Percentiles rank a stretch among this genome's conserved stretches.
These are phyloP conservation scores for Hecatera dysodea DNA, from an alignment of 2,888 invertebrate species.

Conservation along the genomic window DNA sequence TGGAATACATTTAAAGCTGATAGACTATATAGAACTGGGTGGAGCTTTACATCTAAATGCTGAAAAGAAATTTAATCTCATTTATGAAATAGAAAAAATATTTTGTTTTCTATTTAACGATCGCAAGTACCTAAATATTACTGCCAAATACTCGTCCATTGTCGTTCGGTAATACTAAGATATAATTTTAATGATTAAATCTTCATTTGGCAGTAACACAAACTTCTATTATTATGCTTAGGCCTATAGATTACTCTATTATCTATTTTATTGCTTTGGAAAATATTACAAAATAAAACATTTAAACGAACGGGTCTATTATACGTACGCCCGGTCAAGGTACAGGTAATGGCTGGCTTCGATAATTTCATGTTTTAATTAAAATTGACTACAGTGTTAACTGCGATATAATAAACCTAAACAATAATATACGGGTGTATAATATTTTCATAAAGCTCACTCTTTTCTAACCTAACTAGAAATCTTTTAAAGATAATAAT, in stretches of 20 bases:
- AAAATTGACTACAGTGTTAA: constrained; percentile 81
- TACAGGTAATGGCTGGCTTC: constrained; percentile 86
- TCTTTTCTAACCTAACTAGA: constrained; percentile 88
- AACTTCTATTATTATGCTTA: constrained; percentile 85
- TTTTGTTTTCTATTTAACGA: constrained; percentile 69
- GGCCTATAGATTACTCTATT: constrained; percentile 82
- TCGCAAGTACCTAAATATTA: constrained; percentile 76
- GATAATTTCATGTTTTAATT: constrained; percentile 79
- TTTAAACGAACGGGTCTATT: constrained; percentile 75
- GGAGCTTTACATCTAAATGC: constrained; percentile 80
- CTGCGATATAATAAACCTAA: constrained; percentile 79
- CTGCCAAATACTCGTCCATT: constrained; percentile 81
- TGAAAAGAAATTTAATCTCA: constrained; percentile 85
- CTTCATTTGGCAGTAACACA: constrained; percentile 85
- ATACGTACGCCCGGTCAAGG: constrained; percentile 75
- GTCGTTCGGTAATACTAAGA: constrained; percentile 75
- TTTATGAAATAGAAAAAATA: constrained; percentile 71
- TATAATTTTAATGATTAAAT: constrained; percentile 71
- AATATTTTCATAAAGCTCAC: constrained; percentile 89
- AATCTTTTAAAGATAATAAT: constrained; percentile 89
- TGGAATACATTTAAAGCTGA: constrained; percentile 70
- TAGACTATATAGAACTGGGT: constrained; percentile 58
- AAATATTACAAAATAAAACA: constrained; percentile 85
- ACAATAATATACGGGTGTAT: constrained; percentile 82
- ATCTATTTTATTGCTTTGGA: constrained; percentile 87